Evolutionary conservation across 2,113 vertebrate genomes (phyloP), one percentile per base, ranked within the genome.

Genomic region (Pteronura brasiliensis): DNA sequence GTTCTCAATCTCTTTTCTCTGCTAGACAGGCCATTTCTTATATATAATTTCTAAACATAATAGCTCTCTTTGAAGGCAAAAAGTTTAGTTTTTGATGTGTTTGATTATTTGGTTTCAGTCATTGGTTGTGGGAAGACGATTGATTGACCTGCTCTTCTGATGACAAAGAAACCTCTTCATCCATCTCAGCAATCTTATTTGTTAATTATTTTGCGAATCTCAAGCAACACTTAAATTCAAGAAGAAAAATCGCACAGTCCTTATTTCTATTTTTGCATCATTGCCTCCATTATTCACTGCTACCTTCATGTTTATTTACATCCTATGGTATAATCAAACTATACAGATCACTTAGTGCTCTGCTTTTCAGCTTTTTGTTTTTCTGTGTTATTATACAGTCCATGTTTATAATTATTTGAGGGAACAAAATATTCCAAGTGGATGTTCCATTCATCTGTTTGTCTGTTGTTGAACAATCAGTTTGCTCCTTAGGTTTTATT

Each of bases 401-500:
- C 65, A 61, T 94, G 42, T 90, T 97, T 96, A 81, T 90, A 93
- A 77, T 93, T 92, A 88, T 47, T 88, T 86, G n/a, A 88, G 39
- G 20, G 71, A 86, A 85, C n/a, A 94, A 96, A 96, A 91, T 93
- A 94, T 72, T 94, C 39, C 27, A 27, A 61, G 59, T 63, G 21
- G 23, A 90, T 95, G 36, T 93, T 80, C 90, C 90, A 61, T 89
- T 94, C 89, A 91, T 92, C 88, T 92, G 18, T 84, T 96, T 95
- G 52, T 83, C 74, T 93, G 25, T 93, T 92, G 61, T 90, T 97
- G 67, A 97, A 96, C n/a, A 88, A 88, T 85, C 83, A 89, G 21
- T 83, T 89, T 96, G 65, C 57, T 86, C 31, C 65, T 95, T 92
- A 92, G 76, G 29, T 91, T 96, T 97, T 93, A 94, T 92, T 97